phyloP scores from a whole-genome alignment of 2,797 vertebrate genomes.

The Urocyon cinereoargenteus region DNA sequence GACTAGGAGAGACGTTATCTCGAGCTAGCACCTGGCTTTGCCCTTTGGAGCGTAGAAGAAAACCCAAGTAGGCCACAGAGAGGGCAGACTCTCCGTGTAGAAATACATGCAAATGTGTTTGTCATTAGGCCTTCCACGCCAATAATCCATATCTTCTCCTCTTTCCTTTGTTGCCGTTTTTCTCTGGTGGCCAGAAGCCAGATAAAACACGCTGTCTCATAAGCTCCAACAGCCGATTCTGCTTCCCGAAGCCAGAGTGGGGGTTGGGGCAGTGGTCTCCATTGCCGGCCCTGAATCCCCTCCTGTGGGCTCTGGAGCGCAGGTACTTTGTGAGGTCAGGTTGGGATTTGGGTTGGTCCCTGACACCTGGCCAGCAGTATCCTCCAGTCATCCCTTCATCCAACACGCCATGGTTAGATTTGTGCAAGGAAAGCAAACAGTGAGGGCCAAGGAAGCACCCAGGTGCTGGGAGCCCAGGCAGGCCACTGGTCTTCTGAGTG shows the following conservation, averaged over 20 bases:
- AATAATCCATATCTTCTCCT: conserved; percentile 85
- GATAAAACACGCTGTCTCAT: conserved; percentile 84
- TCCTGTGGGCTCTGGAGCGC: background rate
- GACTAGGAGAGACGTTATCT: background rate
- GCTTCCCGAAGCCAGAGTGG: background rate
- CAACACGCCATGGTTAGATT: background rate
- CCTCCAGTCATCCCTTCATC: background rate
- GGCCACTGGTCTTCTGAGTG: background rate
- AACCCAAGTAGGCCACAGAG: conserved; percentile 21
- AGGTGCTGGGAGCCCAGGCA: background rate
- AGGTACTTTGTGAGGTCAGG: background rate
- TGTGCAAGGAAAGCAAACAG: background rate
- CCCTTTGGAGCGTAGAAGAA: conserved; percentile 3
- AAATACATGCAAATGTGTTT: conserved; percentile 86
- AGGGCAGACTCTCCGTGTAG: conserved; percentile 50
- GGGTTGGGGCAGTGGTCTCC: background rate
- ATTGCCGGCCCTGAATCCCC: background rate
- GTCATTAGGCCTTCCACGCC: conserved; percentile 85
- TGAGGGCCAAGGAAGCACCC: background rate
- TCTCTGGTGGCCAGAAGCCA: conserved; percentile 85
- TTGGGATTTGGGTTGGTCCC: background rate
- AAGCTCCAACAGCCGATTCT: conserved; percentile 69
- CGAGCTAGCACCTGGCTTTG: conserved; percentile 36
- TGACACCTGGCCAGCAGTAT: background rate
- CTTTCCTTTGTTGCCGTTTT: conserved; percentile 86